Evolutionary conservation across 2,113 vertebrate species (phyloP).

Genomic region (Hyperoodon ampullatus): DNA sequence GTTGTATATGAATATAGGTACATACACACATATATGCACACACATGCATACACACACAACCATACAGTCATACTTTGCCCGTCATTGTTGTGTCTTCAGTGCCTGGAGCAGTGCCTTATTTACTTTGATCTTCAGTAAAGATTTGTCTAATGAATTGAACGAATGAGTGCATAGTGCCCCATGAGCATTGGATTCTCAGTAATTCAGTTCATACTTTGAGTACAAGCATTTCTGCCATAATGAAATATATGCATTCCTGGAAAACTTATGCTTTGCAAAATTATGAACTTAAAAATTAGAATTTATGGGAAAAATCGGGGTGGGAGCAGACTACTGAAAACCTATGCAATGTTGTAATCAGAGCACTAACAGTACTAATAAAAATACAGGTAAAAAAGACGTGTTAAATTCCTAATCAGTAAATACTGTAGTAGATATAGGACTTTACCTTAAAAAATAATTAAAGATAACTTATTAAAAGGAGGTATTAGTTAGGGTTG

Average conservation of each 20-base stretch:
- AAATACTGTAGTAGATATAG: background rate
- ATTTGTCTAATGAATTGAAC: background rate
- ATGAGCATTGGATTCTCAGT: background rate
- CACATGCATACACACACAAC: background rate
- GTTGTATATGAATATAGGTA: background rate
- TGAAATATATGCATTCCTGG: background rate
- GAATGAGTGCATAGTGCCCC: background rate
- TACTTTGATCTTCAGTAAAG: background rate
- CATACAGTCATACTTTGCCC: background rate
- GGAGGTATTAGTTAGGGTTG: background rate
- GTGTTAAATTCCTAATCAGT: background rate
- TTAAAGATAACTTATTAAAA: background rate
- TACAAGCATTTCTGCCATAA: background rate
- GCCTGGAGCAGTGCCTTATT: background rate
- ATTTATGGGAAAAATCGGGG: background rate
- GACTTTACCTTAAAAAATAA: constrained; percentile 14
- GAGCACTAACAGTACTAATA: background rate
- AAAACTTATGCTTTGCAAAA: constrained; percentile 1
- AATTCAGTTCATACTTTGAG: background rate
- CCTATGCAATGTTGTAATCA: background rate
- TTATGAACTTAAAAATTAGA: constrained; percentile 41
- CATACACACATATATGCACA: background rate
- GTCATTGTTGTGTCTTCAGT: background rate
- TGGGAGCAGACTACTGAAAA: background rate
- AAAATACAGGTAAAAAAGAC: background rate